Conservation (phyloP, 2,888 invertebrate species). For the Blomia tropicalis region DNA sequence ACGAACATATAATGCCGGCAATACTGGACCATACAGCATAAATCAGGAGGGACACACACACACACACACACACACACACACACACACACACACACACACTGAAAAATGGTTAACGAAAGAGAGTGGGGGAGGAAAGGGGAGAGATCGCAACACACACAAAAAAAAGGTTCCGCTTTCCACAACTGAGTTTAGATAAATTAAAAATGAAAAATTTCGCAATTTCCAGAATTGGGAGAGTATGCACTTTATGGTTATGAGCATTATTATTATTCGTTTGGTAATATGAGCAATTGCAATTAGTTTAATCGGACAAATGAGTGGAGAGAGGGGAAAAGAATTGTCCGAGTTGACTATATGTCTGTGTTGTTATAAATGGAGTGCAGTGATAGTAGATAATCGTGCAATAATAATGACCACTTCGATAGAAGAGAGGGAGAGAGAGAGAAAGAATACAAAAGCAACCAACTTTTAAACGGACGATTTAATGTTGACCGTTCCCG, state of each 20-base stretch:
- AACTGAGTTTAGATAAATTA: not conserved
- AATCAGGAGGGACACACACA: too few relatives aligned
- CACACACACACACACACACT: too few relatives aligned
- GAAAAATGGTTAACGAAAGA: too few relatives aligned
- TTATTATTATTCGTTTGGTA: not conserved
- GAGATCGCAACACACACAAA: too few relatives aligned
- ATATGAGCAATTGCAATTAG: not conserved
- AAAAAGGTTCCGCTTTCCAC: too few relatives aligned
- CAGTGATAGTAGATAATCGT: not conserved
- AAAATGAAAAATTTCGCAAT: not conserved
- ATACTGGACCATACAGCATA: too few relatives aligned
- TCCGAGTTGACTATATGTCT: not conserved
- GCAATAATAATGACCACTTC: not conserved
- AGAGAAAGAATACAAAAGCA: too few relatives aligned
- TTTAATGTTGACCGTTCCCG: too few relatives aligned
- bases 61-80: too few relatives aligned
- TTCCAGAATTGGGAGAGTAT: not conserved
- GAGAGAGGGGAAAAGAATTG: not conserved
- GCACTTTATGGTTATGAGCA: not conserved
- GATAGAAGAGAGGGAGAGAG: not conserved
- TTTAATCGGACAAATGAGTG: not conserved
- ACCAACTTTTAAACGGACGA: not conserved
- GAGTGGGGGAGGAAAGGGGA: too few relatives aligned
- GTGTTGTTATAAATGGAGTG: not conserved
- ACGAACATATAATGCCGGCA: too few relatives aligned